phyloP scores from a whole-genome alignment of 2,113 vertebrate genomes.

The Rhinopomastus cyanomelas region DNA sequence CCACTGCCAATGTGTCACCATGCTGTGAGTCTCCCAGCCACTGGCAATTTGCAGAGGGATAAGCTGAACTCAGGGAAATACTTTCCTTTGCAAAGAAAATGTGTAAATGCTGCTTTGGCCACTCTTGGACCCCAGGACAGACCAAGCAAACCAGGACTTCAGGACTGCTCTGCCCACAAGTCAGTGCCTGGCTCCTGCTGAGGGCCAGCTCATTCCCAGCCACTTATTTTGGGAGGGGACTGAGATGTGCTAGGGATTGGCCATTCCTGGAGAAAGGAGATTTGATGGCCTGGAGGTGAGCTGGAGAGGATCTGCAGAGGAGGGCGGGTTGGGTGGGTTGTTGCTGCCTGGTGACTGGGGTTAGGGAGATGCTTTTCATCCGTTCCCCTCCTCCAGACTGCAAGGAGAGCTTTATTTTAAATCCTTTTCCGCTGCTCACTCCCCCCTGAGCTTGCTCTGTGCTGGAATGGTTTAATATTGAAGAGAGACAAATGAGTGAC shows the following conservation, averaged over 20 bases:
- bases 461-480: slow-evolving; percentile 17
- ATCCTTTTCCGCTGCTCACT: not conserved
- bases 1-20: too few species aligned
- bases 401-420: slow-evolving; percentile 17
- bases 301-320: not conserved
- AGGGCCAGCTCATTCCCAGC: not conserved
- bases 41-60: not conserved
- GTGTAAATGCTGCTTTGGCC: not conserved
- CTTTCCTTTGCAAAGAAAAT: not conserved
- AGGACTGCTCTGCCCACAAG: not conserved
- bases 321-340: not conserved
- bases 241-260: accelerated
- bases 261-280: not conserved
- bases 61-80: not conserved
- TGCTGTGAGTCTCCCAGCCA: not conserved
- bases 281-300: not conserved
- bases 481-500: slow-evolving; percentile 58
- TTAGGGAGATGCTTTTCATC: not conserved
- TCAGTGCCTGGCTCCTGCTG: not conserved
- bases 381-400: not conserved
- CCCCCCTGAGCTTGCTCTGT: not conserved
- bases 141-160: not conserved
- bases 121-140: accelerated
- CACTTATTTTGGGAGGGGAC: not conserved
- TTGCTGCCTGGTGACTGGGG: not conserved